Conservation (phyloP, 1,140 invertebrate species). For the Littorina saxatilis region DNA sequence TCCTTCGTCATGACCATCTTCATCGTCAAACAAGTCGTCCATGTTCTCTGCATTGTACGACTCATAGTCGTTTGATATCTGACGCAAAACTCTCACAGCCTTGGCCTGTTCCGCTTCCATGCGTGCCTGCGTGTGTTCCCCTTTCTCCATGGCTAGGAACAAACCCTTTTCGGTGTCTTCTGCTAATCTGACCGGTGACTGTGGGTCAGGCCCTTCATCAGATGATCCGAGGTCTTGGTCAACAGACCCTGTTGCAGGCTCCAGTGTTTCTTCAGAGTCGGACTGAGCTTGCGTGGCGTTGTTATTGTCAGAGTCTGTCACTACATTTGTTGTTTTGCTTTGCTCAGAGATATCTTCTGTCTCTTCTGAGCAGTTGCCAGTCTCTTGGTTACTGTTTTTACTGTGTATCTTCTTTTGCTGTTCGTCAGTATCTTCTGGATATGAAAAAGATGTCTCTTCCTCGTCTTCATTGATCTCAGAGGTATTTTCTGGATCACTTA, state of each 20-base stretch:
- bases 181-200: not conserved
- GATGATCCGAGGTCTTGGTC: not conserved
- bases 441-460: no score
- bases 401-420: no score
- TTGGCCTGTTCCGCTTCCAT: slow-evolving; percentile 49
- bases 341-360: not conserved
- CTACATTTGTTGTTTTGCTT: not conserved
- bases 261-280: no score
- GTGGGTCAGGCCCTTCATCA: not conserved
- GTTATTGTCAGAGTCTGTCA: not conserved
- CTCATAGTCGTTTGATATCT: slow-evolving; percentile 61
- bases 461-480: no score
- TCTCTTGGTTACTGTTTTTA: no score
- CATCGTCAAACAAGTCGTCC: slow-evolving; percentile 67
- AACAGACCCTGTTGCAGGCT: no score
- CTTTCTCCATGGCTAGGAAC: slow-evolving; percentile 51
- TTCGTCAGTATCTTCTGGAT: no score
- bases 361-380: no score
- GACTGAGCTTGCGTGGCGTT: no score
- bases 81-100: slow-evolving; percentile 42
- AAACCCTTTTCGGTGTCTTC: slow-evolving; percentile 50
- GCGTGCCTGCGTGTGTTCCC: slow-evolving; percentile 49
- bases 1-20: slow-evolving; percentile 53
- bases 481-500: no score
- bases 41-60: slow-evolving; percentile 62